Percentiles rank a stretch among this genome's conserved stretches.
phyloP scores from a whole-genome alignment of 2,888 invertebrate species.

The Drosophila kambysellisi region DNA sequence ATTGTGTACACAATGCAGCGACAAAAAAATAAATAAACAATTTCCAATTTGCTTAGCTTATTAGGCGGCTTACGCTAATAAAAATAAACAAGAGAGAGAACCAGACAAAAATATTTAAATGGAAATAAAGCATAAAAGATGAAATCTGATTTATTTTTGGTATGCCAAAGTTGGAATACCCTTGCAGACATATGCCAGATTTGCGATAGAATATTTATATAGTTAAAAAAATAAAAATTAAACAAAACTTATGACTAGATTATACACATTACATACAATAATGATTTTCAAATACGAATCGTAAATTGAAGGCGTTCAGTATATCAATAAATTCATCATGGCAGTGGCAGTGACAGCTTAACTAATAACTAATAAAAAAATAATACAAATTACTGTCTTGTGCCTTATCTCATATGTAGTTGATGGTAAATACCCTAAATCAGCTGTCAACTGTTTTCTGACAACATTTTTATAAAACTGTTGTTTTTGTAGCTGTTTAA shows the following conservation, averaged over 20 bases:
- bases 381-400: slow-evolving; percentile 2
- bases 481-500: slow-evolving; percentile 1
- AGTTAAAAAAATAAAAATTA: not conserved
- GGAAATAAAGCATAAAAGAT: not conserved
- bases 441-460: slow-evolving; percentile 26
- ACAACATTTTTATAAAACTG: not conserved
- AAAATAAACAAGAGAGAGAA: slow-evolving; percentile 43
- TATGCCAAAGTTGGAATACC: not conserved
- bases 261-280: too few relatives aligned
- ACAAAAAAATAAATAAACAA: slow-evolving; percentile 36
- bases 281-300: not conserved
- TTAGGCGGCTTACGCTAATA: slow-evolving; percentile 65
- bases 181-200: not conserved
- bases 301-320: not conserved
- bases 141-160: not conserved
- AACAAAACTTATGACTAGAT: not conserved
- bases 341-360: not conserved
- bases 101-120: slow-evolving; percentile 1
- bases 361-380: not conserved
- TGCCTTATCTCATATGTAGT: slow-evolving; percentile 24
- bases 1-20: slow-evolving; percentile 29
- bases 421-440: not conserved
- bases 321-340: not conserved
- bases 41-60: slow-evolving; percentile 70
- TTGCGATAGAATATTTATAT: not conserved